Conservation (phyloP, 2,888 invertebrate genomes). For the Drosophila diplacantha region DNA sequence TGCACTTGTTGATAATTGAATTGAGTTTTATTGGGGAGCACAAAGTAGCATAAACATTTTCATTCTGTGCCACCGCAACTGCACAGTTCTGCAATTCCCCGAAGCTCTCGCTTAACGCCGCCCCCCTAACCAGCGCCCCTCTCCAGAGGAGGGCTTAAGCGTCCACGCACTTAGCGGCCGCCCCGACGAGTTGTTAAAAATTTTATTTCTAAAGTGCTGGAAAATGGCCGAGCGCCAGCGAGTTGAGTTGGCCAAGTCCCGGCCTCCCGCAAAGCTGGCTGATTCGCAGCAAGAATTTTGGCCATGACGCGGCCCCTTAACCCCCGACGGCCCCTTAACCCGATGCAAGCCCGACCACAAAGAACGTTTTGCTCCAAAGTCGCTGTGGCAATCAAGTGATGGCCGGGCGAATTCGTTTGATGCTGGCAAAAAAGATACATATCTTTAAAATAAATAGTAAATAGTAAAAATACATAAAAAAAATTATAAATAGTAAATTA, state of each 20-base stretch:
- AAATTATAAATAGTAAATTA: neutral
- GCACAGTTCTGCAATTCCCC: neutral
- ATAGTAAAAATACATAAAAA: too few species aligned
- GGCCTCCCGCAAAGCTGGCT: constrained; percentile 14
- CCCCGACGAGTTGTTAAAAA: constrained; percentile 66
- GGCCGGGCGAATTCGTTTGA: constrained; percentile 17
- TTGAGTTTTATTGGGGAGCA: neutral
- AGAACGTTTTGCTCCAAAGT: constrained; percentile 66
- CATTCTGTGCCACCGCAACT: constrained; percentile 8
- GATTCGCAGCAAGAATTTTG: constrained; percentile 53
- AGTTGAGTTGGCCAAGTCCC: constrained; percentile 48
- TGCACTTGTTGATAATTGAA: neutral
- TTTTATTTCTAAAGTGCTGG: constrained; percentile 67
- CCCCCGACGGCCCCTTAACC: constrained; percentile 21
- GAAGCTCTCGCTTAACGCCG: constrained; percentile 3
- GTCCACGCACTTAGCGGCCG: constrained; percentile 69
- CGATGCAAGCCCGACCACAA: constrained; percentile 57
- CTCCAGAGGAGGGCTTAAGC: constrained; percentile 54
- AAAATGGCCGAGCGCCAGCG: constrained; percentile 60
- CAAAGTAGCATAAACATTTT: constrained; percentile 4
- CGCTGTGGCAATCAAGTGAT: constrained; percentile 64
- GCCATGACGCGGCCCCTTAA: constrained; percentile 13
- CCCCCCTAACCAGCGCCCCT: neutral
- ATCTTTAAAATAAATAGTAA: neutral
- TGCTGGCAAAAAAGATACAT: neutral